Evolutionary conservation across 2,888 invertebrate genomes (phyloP), one percentile per base, ranked within the genome.

Genomic region (Mythimna impura): DNA sequence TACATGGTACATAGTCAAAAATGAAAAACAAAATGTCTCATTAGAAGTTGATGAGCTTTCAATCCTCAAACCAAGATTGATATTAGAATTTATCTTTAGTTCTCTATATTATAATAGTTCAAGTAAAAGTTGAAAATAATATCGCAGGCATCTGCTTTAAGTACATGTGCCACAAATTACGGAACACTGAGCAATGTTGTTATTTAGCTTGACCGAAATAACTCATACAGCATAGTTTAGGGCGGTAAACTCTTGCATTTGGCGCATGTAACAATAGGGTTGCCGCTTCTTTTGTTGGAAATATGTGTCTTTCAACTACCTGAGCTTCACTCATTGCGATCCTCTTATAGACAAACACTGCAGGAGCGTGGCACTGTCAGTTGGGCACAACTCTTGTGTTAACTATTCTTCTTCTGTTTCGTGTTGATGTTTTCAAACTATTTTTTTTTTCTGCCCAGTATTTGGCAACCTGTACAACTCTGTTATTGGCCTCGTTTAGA

Each of bases 161-260:
- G 50, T 68, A 12, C 22, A 58, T 65, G 22, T 68, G 40, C 61
- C 20, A 43, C 50, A 68, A 63, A 77, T 64, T 76, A 47, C 58
- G 58, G 34, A 43, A 72, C 55, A 73, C 64, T 43, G 43, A 61
- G 55, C 58, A 72, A 63, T 77, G 63, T 68, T 82, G 64, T 67
- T 57, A 62, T 50, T 69, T 73, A 34, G 20, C 54, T 65, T 82
- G 66, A 70, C 66, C 66, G 69, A 74, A 78, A 73, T 69, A 73
- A 55, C 36, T 77, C 57, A 71, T 10, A 40, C 17, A 61, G 47
- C 25, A 34, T 17, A 54, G 63, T 60, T 62, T 68, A 43, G 62
- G 47, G 10, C 64, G 47, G n/a, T 58, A 50, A 36, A 63, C 60
- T 63, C 62, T 40, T 72, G 55, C 50, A 73, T 73, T 73, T 54